Base-by-base conservation (phyloP, 2,113 vertebrate genomes). In the Neolamprologus toae region DNA sequence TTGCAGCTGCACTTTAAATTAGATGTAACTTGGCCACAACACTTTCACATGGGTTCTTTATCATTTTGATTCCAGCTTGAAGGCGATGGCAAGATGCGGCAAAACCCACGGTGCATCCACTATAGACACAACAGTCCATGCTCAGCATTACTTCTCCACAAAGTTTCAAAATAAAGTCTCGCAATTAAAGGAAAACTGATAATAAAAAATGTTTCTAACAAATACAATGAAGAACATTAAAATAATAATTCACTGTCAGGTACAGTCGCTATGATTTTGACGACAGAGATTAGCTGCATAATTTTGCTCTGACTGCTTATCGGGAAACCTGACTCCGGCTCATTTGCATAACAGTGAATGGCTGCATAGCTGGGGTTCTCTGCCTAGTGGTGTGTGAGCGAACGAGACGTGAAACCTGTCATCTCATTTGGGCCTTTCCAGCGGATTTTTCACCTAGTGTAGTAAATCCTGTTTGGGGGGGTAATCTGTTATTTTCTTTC, bases 321-420 rank as follows among this genome's bases (percentile, higher is more conserved):
- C 0, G 0, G 26, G 54, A 14, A 55, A 55, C 21, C 54, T 26
- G 7, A 55, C 54, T 0, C 53, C 0, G 0, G 4, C 4, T 57
- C 7, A 57, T 57, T 8, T 57, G 54, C 54, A 57, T 57, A 57
- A 55, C 53, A 55, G 53, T 23, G 21, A 55, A 0, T 23, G 11
- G 6, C 0, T 55, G 53, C 0, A 55, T 55, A 55, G 2, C 53
- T 55, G 53, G 0, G 11, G 54, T 55, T 55, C 12, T 14, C 6
- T 55, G 21, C 54, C 54, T 55, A 55, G 11, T 55, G 21, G 21
- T 55, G 54, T 55, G 21, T 55, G 0, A 55, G 11, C 9, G 7
- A 55, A 14, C 21, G 7, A 55, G 54, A 55, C 0, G 4, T 55
- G 54, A 55, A 55, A 26, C 54, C 54, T 1, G 1, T 55, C 4